Evolutionary conservation across 1,140 invertebrate genomes (phyloP).

Genomic region (Bicyclus anynana): DNA sequence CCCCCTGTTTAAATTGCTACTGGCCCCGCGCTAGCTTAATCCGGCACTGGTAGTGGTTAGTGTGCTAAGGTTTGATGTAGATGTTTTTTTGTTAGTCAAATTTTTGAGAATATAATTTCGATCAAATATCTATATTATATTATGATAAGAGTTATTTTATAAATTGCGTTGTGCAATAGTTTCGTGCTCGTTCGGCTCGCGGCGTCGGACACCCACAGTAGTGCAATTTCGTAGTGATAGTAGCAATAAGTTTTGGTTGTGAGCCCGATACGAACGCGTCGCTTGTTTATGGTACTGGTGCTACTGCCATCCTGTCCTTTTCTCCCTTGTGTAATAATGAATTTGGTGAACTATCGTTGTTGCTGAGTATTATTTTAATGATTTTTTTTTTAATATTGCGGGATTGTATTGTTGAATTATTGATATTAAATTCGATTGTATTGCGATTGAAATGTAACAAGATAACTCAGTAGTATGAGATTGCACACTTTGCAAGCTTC

Average conservation of each 20-base stretch:
- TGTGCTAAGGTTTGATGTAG: constrained; percentile 76
- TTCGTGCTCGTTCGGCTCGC: no score
- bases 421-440: constrained; percentile 16
- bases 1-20: no score
- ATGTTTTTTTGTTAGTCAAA: constrained; percentile 70
- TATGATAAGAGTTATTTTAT: constrained; percentile 16
- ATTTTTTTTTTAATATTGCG: constrained; percentile 18
- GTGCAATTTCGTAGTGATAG: constrained; percentile 71
- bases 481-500: no score
- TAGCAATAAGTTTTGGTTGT: constrained; percentile 75
- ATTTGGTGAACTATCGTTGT: constrained; percentile 19
- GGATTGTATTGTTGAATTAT: constrained; percentile 18
- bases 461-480: constrained; percentile 10
- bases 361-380: constrained; percentile 18
- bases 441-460: constrained; percentile 35
- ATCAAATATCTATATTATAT: constrained; percentile 43
- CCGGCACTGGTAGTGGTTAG: no score
- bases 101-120: constrained; percentile 55
- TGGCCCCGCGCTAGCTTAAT: no score
- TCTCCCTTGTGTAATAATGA: constrained; percentile 12
- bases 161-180: no score
- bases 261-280: constrained; percentile 52
- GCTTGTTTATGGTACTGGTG: constrained; percentile 56
- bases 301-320: constrained; percentile 27
- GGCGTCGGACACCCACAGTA: constrained; percentile 63